Percentiles rank a stretch among this genome's conserved stretches.
Evolutionary conservation across 35 echinoderm and acorn worm species (phyloP).

Genomic region (Eucidaris tribuloides): DNA sequence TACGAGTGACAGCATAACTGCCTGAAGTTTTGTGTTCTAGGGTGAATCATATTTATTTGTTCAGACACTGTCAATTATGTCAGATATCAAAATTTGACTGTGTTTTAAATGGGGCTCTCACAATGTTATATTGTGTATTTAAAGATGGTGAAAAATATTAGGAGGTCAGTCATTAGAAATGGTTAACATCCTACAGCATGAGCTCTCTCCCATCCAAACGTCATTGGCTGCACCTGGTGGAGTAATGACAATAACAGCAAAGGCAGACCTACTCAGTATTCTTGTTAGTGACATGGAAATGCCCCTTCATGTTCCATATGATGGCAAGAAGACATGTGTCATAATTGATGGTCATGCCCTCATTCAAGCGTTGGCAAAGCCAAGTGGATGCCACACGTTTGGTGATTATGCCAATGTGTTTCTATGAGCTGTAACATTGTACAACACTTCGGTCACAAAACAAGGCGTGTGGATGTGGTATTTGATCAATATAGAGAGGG

Average conservation of each 20-base stretch:
- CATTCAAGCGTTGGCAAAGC: not conserved
- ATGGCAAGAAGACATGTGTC: not conserved
- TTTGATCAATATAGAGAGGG: not conserved
- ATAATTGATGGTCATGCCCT: not conserved
- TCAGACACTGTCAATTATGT: too few species aligned
- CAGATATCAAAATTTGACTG: too few species aligned
- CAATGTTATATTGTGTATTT: too few species aligned
- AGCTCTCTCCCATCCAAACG: not conserved
- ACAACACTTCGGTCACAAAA: not conserved
- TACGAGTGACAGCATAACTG: too few species aligned
- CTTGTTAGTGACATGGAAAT: not conserved
- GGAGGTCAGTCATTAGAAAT: not conserved
- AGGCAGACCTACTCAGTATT: not conserved
- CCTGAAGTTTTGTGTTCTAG: too few species aligned
- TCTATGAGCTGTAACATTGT: not conserved
- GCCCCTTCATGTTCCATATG: not conserved
- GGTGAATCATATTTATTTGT: too few species aligned
- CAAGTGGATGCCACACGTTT: not conserved
- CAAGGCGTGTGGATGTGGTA: not conserved
- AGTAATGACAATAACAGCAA: not conserved
- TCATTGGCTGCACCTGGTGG: not conserved
- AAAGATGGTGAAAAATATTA: too few species aligned
- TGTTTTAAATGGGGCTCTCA: too few species aligned
- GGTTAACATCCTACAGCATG: not conserved
- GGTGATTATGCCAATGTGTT: not conserved